phyloP scores from a whole-genome alignment of 2,113 vertebrate species.

The Misgurnus anguillicaudatus region DNA sequence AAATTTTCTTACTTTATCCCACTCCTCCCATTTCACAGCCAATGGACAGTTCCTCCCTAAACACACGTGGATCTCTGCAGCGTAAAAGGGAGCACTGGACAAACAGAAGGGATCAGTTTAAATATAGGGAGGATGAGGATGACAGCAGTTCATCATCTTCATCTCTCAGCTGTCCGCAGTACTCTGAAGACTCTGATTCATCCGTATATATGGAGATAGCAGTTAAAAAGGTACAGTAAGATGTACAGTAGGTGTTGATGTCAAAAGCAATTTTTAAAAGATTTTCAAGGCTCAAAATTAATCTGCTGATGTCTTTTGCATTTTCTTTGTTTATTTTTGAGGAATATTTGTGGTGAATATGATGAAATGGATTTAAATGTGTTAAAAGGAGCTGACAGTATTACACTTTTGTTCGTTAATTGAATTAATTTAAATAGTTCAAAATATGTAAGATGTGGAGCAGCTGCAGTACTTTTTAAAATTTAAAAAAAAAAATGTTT shows the following conservation, averaged over 20 bases:
- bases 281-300: no score
- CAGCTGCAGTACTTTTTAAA: no score
- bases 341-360: no score
- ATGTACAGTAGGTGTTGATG: no score
- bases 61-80: not conserved
- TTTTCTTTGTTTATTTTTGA: no score
- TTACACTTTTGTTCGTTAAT: no score
- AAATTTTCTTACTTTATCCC: not conserved
- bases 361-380: no score
- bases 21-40: slow-evolving; percentile 10
- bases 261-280: not conserved
- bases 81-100: slow-evolving; percentile 41
- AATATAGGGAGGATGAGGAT: slow-evolving; percentile 25
- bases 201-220: slow-evolving; percentile 58
- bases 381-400: no score
- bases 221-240: slow-evolving; percentile 68
- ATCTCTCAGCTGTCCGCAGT: slow-evolving; percentile 29
- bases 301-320: not conserved
- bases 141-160: slow-evolving; percentile 25
- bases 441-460: no score
- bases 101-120: not conserved
- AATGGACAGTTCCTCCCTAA: not conserved
- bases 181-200: slow-evolving; percentile 55
- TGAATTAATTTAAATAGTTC: no score
- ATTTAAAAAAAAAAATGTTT: no score